phyloP scores from a whole-genome alignment of 2,113 vertebrate species.

The Spermophilus dauricus region DNA sequence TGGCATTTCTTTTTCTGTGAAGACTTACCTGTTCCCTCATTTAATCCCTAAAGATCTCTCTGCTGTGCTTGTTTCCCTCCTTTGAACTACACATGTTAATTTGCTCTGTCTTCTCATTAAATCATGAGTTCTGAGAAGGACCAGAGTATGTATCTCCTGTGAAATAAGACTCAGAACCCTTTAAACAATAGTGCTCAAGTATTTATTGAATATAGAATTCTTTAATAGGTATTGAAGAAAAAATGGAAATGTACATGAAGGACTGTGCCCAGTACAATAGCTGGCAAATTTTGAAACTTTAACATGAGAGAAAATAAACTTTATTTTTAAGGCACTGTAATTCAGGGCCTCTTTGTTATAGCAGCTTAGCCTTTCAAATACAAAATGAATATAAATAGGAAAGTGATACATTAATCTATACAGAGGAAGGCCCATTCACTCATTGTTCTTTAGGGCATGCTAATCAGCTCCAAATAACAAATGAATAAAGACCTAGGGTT shows the following conservation, averaged over 20 bases:
- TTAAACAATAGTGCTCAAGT: neutral
- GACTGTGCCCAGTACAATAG: neutral
- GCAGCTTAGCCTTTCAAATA: neutral
- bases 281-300: neutral
- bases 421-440: neutral
- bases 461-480: neutral
- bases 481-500: neutral
- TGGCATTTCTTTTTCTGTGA: neutral
- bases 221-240: neutral
- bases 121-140: neutral
- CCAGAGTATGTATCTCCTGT: neutral
- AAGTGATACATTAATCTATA: neutral
- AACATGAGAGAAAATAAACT: neutral
- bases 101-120: neutral
- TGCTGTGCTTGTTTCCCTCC: neutral
- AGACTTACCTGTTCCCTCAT: neutral
- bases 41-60: neutral
- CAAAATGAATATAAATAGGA: neutral
- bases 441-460: neutral
- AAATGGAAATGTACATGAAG: neutral
- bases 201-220: neutral
- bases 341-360: neutral
- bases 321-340: neutral
- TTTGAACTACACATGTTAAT: neutral
- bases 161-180: neutral